Base-by-base conservation (phyloP, 2,888 invertebrate genomes). In the Deilephila porcellus region DNA sequence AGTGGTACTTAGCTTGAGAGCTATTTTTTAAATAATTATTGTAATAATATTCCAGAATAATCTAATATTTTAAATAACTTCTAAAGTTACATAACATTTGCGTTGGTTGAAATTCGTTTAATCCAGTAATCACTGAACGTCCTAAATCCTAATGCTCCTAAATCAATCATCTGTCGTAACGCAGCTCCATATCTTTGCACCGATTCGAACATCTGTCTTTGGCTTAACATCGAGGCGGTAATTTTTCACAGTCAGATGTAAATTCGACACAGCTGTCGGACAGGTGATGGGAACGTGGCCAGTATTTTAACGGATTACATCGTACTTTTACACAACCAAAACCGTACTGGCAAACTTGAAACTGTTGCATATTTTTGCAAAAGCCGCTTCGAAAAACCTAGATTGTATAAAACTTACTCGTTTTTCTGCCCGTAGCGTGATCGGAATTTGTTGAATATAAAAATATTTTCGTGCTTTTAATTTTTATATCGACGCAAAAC, bases 221-320 rank as follows among this genome's bases (percentile, higher is more conserved):
- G 82, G 85, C 85, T 84, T 85, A 84, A 85, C 75, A 78, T 86
- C 82, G 79, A 81, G 88, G 87, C 90, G 85, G 86, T 87, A 78
- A 91, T 92, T 91, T 89, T 88, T 88, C 86, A 86, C 85, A 84
- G 89, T 85, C 89, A 83, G 87, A 87, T 90, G 85, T 90, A 86
- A 88, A 88, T 89, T 87, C 83, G 82, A 80, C 81, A 84, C 93
- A 94, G 91, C 93, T 93, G 93, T 86, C 85, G 76, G 85, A 88
- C 93, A 93, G 93, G 93, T 93, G 93, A 83, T 75, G 75, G 85
- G 88, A 85, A 85, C 91, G 93, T 93, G 93, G 91, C 85, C 73
- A 76, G 82, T 83, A 81, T 86, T 86, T 85, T 88, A 87, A 86
- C 85, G 83, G 83, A 86, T 87, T 84, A 80, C 80, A 76, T 83